Evolutionary conservation across 2,797 vertebrate genomes (phyloP).

Genomic region (Steatocranus sp.): DNA sequence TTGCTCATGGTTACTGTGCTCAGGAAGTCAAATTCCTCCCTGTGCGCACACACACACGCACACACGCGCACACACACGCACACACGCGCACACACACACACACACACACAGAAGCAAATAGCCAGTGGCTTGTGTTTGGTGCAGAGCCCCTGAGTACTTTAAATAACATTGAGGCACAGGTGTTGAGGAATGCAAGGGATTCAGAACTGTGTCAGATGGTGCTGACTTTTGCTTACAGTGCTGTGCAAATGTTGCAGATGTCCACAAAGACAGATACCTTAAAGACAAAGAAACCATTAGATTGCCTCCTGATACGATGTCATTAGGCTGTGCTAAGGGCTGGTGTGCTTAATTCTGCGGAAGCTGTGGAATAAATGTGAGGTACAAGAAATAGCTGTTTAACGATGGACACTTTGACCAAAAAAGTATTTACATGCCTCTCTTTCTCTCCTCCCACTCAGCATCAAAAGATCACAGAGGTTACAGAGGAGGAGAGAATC

Average conservation of each 20-base stretch:
- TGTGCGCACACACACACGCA: not conserved
- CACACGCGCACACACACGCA: not conserved
- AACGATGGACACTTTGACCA: slow-evolving; percentile 52
- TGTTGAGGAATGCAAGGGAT: slow-evolving; percentile 66
- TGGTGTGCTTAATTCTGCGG: slow-evolving; percentile 40
- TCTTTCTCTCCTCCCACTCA: slow-evolving; percentile 60
- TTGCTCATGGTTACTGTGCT: slow-evolving; percentile 50
- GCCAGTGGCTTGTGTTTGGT: slow-evolving; percentile 59
- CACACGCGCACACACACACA: not conserved
- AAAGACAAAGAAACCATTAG: slow-evolving; percentile 66
- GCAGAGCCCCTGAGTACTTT: slow-evolving; percentile 66
- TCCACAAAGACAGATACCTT: slow-evolving; percentile 65
- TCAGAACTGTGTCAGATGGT: slow-evolving; percentile 65
- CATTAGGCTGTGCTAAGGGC: slow-evolving; percentile 50
- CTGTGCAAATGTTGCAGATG: slow-evolving; percentile 64
- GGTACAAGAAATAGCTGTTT: slow-evolving; percentile 46
- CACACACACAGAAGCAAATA: slow-evolving; percentile 38
- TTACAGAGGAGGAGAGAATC: slow-evolving; percentile 46
- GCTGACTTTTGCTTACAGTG: slow-evolving; percentile 70
- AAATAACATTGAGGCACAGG: slow-evolving; percentile 70
- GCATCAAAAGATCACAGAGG: slow-evolving; percentile 52
- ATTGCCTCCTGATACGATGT: slow-evolving; percentile 50
- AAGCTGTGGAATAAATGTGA: slow-evolving; percentile 44
- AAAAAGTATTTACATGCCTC: slow-evolving; percentile 30
- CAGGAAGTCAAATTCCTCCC: slow-evolving; percentile 20